Evolutionary conservation across 2,797 vertebrate species (phyloP), one percentile per base, ranked within the genome.

Genomic region (Darevskia mixta): DNA sequence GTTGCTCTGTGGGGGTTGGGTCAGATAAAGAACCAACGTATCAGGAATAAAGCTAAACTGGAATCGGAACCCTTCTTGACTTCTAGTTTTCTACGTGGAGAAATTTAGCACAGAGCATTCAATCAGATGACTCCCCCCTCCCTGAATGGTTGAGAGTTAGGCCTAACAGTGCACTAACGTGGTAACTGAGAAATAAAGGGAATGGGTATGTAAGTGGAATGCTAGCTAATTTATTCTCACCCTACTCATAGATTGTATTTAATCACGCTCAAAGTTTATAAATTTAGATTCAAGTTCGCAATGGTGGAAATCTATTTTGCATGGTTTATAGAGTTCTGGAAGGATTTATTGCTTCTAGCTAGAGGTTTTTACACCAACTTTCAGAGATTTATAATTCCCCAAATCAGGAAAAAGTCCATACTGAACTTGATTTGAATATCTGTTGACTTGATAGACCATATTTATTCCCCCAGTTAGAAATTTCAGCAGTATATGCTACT

Each of bases 341-440:
- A 95, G 94, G 93, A 96, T 96, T 96, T 95, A 96, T 94, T 92
- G 89, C 83, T 92, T 85, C 83, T 89, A 82, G 80, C 27, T 32
- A 41, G 84, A 93, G 90, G 0, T 90, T 95, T 96, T 93, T 92
- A 84, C 87, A 35, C 91, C 87, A 91, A 93, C 38, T 0, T 80
- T 83, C 76, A 5, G 75, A 95, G 95, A 95, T 96, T 96, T 96
- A 96, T 92, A 93, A 38, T 80, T 78, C 90, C 79, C 38, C 15
- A 0, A 91, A 89, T 88, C 55, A 2, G 76, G 82, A 89, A 90
- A 27, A 95, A 94, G 84, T 90, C 90, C 88, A 41, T 86, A 95
- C 89, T 71, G 86, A 87, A 83, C 32, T 92, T 87, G 85, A 95
- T 96, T 95, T 95, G 88, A 96, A 95, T 95, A 95, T 93, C 92